Percentiles rank a stretch among this genome's conserved stretches.
phyloP scores from a whole-genome alignment of 53 echinoderm and acorn worm species.

The Temnopleurus reevesii region DNA sequence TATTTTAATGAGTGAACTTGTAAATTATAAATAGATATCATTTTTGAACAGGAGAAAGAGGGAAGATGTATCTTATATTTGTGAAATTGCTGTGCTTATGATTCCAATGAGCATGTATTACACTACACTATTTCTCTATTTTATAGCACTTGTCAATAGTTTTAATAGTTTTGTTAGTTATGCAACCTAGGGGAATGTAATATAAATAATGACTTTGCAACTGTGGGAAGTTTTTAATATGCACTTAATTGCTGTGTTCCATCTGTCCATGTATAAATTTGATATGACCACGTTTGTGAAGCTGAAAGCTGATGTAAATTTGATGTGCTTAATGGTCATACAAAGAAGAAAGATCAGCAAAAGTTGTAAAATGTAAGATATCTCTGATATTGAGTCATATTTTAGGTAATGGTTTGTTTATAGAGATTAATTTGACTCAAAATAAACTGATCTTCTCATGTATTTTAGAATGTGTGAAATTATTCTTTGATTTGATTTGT shows the following conservation, averaged over 20 bases:
- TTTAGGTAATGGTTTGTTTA: neutral
- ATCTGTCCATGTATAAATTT: neutral
- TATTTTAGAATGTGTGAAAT: neutral
- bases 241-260: neutral
- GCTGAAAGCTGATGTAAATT: neutral
- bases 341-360: neutral
- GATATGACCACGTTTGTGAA: neutral
- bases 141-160: no score
- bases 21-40: neutral
- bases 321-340: neutral
- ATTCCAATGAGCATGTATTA: neutral
- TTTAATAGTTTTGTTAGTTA: neutral
- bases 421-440: neutral
- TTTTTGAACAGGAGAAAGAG: neutral
- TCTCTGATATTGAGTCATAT: neutral
- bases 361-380: neutral
- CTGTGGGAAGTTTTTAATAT: neutral
- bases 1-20: neutral
- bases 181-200: neutral
- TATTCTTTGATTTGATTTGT: neutral
- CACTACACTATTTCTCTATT: neutral
- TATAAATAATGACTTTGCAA: neutral
- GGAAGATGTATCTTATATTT: neutral
- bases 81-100: neutral
- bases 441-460: slow-evolving; percentile 33